Percentiles rank a stretch among this genome's conserved stretches.
phyloP scores from a whole-genome alignment of 2,888 invertebrate genomes.

The Atrina japonica region DNA sequence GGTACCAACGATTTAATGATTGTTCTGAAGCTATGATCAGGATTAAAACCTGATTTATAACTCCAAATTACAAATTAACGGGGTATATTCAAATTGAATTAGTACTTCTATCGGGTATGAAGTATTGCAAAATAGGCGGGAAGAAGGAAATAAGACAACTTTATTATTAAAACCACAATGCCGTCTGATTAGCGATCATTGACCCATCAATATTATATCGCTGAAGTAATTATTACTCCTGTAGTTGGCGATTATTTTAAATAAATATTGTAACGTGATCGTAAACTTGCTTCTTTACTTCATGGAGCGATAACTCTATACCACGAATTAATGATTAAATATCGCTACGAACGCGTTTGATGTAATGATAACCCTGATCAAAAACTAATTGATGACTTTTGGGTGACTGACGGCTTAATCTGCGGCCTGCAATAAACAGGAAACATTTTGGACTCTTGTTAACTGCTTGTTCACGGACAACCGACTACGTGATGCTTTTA shows the following conservation, averaged over 20 bases:
- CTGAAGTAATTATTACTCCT: constrained; percentile 16
- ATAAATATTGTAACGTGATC: constrained; percentile 31
- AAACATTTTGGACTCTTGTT: constrained; percentile 29
- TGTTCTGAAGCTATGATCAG: constrained; percentile 7
- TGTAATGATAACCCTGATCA: constrained; percentile 35
- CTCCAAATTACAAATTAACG: constrained; percentile 35
- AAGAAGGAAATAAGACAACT: constrained; percentile 3
- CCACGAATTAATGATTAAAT: constrained; percentile 36
- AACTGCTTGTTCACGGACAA: constrained; percentile 28
- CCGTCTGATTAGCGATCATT: constrained; percentile 4
- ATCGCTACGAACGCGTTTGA: constrained; percentile 35
- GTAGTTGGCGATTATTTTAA: constrained; percentile 8
- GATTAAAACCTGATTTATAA: constrained; percentile 39
- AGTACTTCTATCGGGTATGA: constrained; percentile 19
- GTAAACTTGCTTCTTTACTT: constrained; percentile 29
- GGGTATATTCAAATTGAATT: constrained; percentile 29
- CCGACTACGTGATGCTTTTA: constrained; percentile 12
- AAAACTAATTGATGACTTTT: constrained; percentile 31
- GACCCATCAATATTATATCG: constrained; percentile 9
- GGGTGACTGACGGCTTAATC: constrained; percentile 28
- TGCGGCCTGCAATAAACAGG: constrained; percentile 13
- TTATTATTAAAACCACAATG: constrained; percentile 23
- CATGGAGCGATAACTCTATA: constrained; percentile 27
- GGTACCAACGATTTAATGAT: constrained; percentile 6
- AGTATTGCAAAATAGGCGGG: constrained; percentile 11